Conservation (phyloP, 2,113 vertebrate species). For the Climacteris rufus region DNA sequence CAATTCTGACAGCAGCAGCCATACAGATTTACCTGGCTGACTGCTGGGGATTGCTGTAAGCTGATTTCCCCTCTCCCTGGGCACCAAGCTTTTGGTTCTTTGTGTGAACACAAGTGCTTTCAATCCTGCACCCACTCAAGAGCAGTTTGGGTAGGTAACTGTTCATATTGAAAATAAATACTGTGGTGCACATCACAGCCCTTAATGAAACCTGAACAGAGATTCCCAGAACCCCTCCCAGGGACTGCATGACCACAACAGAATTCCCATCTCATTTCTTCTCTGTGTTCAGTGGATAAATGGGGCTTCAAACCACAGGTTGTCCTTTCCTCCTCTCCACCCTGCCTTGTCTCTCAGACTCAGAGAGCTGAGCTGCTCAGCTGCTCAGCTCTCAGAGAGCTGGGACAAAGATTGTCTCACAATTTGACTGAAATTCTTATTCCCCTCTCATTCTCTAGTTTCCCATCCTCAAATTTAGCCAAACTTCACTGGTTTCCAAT, state of each 20-base stretch:
- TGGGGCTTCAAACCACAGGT: background rate
- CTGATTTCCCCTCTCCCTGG: constrained; percentile 1
- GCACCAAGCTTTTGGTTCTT: background rate
- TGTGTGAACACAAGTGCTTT: background rate
- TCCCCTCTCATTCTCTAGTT: background rate
- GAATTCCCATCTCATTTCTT: background rate
- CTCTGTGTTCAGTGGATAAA: background rate
- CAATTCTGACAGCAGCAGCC: background rate
- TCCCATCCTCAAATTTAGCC: background rate
- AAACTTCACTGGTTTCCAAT: background rate
- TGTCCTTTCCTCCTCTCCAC: background rate
- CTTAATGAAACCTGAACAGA: background rate
- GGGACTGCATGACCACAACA: background rate
- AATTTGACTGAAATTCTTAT: background rate
- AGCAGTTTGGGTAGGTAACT: background rate
- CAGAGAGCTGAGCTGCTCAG: too few relatives aligned
- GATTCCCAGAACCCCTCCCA: background rate
- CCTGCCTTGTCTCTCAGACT: background rate
- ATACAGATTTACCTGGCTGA: background rate
- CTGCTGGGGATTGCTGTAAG: background rate
- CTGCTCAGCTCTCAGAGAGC: background rate
- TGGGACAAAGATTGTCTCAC: background rate
- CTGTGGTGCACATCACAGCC: background rate
- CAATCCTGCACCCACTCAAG: background rate
- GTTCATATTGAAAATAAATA: background rate